Percentiles rank a stretch among this genome's conserved stretches.
Evolutionary conservation across 2,797 vertebrate genomes (phyloP).

Genomic region (Leptatherina wallacei): DNA sequence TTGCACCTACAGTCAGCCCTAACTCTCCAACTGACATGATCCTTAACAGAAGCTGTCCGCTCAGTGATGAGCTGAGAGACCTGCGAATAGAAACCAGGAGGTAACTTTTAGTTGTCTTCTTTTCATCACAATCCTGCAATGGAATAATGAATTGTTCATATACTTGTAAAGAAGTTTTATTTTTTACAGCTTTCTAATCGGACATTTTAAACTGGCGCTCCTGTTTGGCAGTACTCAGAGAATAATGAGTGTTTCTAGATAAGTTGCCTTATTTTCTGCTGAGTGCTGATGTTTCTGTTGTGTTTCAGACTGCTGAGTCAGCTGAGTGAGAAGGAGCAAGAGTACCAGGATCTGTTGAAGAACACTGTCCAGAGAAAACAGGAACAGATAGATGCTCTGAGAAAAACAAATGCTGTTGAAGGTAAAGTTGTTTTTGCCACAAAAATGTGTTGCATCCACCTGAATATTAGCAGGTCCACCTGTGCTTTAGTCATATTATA

Average conservation of each 20-base stretch:
- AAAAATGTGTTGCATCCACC: background rate
- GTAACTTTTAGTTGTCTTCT: slow-evolving; percentile 61
- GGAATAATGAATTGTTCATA: background rate
- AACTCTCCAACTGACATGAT: slow-evolving; percentile 10
- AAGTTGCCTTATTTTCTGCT: slow-evolving; percentile 33
- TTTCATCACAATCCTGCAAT: background rate
- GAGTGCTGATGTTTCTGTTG: slow-evolving; percentile 36
- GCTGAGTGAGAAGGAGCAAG: slow-evolving; percentile 86
- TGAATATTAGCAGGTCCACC: background rate
- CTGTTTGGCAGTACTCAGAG: slow-evolving; percentile 1
- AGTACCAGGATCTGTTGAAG: slow-evolving; percentile 85
- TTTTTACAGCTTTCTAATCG: background rate
- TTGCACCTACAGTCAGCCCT: background rate
- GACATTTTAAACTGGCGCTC: background rate
- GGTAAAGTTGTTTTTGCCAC: slow-evolving; percentile 54
- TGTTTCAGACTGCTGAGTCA: slow-evolving; percentile 84
- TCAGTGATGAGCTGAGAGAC: slow-evolving; percentile 78
- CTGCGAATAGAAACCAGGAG: slow-evolving; percentile 84
- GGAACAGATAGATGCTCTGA: slow-evolving; percentile 56
- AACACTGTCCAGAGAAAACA: slow-evolving; percentile 63
- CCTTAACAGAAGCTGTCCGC: slow-evolving; percentile 45
- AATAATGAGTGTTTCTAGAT: background rate
- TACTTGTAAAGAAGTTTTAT: background rate
- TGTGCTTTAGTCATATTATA: background rate
- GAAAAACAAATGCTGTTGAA: slow-evolving; percentile 16